Percentiles rank a stretch among this genome's conserved stretches.
These are phyloP conservation scores for Eupithecia insigniata DNA, from an alignment of 2,888 invertebrate genomes.

Conservation along the genomic window DNA sequence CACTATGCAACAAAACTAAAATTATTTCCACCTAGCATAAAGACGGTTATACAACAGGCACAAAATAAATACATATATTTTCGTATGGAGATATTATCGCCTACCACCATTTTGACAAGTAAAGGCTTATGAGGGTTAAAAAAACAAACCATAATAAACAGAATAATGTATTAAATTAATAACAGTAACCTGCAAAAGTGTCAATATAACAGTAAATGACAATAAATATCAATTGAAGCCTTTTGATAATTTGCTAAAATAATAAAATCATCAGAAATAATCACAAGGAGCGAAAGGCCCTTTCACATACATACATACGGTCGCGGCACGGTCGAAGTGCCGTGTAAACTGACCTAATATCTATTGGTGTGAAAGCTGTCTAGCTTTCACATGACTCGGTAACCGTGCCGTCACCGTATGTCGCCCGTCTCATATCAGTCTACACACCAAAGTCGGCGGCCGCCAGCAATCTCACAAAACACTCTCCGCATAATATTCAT, in stretches of 20 bases:
- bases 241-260: neutral
- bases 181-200: neutral
- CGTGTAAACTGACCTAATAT: too few relatives aligned
- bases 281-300: neutral
- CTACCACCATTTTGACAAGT: neutral
- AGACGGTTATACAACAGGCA: too few relatives aligned
- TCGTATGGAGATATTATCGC: too few relatives aligned
- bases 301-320: too few relatives aligned
- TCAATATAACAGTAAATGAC: neutral
- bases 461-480: neutral
- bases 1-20: too few relatives aligned
- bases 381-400: too few relatives aligned
- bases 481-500: neutral
- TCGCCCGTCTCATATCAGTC: too few relatives aligned
- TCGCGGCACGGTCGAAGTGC: too few relatives aligned
- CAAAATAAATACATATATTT: too few relatives aligned
- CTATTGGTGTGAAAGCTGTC: too few relatives aligned
- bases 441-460: neutral
- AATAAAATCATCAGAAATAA: neutral
- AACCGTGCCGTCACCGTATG: too few relatives aligned
- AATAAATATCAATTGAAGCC: neutral
- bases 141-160: neutral
- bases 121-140: neutral
- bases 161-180: neutral
- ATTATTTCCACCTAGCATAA: too few relatives aligned